Base-by-base conservation (phyloP, 1,140 invertebrate species). In the Drosophila varians region DNA sequence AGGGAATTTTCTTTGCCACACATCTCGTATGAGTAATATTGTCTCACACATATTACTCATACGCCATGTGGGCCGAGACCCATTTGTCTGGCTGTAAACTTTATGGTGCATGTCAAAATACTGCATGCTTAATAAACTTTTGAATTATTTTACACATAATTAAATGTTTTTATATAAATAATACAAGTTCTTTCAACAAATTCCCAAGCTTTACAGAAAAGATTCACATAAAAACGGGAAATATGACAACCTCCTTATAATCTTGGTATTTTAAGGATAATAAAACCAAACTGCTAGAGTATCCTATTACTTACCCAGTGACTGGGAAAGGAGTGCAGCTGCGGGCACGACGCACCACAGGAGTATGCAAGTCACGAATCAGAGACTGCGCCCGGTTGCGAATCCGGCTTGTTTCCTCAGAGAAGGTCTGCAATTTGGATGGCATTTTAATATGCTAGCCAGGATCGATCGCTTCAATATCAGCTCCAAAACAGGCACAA, bases 321-420 rank as follows among this genome's bases (percentile, higher is more conserved):
- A 90, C 87, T 54, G 90, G 90, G 54, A 90, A 90, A 9, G 94
- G 93, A 12, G 92, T 92, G 43, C 93, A 77, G 52, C 94, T 93
- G 68, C 93, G 92, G 45, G 93, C 92, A 66, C 95, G 93, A 64
- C 95, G 93, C 45, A 95, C 94, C 48, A 96, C 93, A 34, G 95
- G 94, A 19, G 94, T 93, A 76, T 96, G 94, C 61, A 96, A 93
- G 75, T 94, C 93, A 66, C 94, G 94, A 64, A 96, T 92, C 40
- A 96, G 92, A 52, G 95, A 93, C 62, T 95, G 94, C 11, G 96
- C 95, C 76, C 95, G 94, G 12, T 96, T 94, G 55, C 96, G 93
- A 89, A 97, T 96, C 68, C 94, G 93, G 78, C 94, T 93, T 47
- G 94, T 94, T 92, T 96, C 96, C 91, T 96, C 95, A 89, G 96